A percentile compares a stretch with the other conserved stretches of the same genome.
Evolutionary conservation across 1,140 invertebrate genomes (phyloP).

Genomic region (Caligus rogercresseyi): DNA sequence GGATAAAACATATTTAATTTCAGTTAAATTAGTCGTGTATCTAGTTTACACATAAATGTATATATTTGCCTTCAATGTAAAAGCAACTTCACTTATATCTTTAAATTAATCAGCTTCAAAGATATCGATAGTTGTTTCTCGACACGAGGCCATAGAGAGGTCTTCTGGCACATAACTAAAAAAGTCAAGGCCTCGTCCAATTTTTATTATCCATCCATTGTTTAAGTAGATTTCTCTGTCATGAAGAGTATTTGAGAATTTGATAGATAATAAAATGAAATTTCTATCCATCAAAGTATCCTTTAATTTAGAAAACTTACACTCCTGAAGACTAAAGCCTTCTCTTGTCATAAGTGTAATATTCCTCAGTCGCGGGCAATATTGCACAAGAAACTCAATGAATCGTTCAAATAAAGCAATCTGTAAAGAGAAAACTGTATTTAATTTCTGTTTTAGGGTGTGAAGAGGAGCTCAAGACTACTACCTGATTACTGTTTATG

Average conservation of each 20-base stretch:
- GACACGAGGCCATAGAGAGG: slow-evolving; percentile 58
- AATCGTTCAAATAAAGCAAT: slow-evolving; percentile 66
- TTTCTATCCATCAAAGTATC: slow-evolving; percentile 34
- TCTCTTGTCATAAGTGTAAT: not conserved
- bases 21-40: too few relatives aligned
- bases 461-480: not conserved
- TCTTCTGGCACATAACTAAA: slow-evolving; percentile 53
- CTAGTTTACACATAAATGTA: too few relatives aligned
- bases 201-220: slow-evolving; percentile 82
- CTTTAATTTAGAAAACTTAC: not conserved
- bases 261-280: slow-evolving; percentile 43
- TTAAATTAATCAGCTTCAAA: too few relatives aligned
- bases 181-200: slow-evolving; percentile 73
- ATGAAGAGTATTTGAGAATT: slow-evolving; percentile 54
- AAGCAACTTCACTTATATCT: too few relatives aligned
- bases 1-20: too few relatives aligned
- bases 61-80: too few relatives aligned
- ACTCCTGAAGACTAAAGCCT: not conserved
- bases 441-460: not conserved
- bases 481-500: slow-evolving; percentile 59
- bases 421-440: slow-evolving; percentile 36
- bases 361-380: slow-evolving; percentile 42
- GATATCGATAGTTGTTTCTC: slow-evolving; percentile 71
- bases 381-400: slow-evolving; percentile 55
- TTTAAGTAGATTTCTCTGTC: slow-evolving; percentile 69